Conservation (phyloP, 37 sponge, comb jelly and placozoan genomes). For the Eunapius fragilis region DNA sequence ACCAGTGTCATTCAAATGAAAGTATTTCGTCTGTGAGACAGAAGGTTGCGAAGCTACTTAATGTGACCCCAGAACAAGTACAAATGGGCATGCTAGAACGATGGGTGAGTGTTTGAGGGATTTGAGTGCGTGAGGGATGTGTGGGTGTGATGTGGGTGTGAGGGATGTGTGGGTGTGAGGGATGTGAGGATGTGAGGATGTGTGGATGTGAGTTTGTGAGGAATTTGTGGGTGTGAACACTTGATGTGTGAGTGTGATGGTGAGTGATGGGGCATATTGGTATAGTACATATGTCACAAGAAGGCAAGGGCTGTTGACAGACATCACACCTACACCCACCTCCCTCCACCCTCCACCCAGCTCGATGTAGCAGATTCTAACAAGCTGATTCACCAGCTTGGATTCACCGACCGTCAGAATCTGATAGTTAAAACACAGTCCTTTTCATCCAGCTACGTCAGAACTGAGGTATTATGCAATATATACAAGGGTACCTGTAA, state of each 20-base stretch:
- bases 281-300: no score
- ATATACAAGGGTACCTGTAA: not conserved
- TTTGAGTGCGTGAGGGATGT: not conserved
- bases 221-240: no score
- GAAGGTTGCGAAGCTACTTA: slow-evolving; percentile 57
- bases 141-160: no score
- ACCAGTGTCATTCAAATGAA: slow-evolving; percentile 81
- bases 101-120: slow-evolving; percentile 48
- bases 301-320: no score
- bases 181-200: not conserved
- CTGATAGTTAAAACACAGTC: slow-evolving; percentile 59
- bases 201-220: no score
- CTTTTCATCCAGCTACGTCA: slow-evolving; percentile 1
- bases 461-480: slow-evolving; percentile 2
- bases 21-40: slow-evolving; percentile 69
- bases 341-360: slow-evolving; percentile 5
- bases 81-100: slow-evolving; percentile 64
- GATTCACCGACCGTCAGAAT: slow-evolving; percentile 58
- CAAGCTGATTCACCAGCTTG: slow-evolving; percentile 79
- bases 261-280: no score
- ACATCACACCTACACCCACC: not conserved
- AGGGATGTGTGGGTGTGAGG: not conserved
- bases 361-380: slow-evolving; percentile 50
- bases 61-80: slow-evolving; percentile 54
- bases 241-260: no score